Evolutionary conservation across 2,797 vertebrate species (phyloP).

Genomic region (Hydrolagus colliei): DNA sequence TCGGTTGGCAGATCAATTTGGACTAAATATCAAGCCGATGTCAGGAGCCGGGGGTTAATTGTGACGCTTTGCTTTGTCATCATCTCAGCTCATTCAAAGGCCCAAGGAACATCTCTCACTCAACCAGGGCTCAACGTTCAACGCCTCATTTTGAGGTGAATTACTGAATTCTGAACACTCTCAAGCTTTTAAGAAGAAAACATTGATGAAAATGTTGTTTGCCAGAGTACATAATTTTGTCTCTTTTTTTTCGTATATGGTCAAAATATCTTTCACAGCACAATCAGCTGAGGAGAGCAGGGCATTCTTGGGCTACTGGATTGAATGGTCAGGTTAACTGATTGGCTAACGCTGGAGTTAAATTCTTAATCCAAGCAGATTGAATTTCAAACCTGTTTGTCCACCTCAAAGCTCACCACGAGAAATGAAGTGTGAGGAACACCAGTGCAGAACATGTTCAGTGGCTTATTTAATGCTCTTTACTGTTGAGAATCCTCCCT

Average conservation of each 20-base stretch:
- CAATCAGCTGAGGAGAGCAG: not conserved
- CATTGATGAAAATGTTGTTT: not conserved
- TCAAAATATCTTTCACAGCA: not conserved
- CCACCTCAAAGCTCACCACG: no score
- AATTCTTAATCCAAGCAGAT: no score
- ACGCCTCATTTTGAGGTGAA: not conserved
- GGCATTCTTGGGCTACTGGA: not conserved
- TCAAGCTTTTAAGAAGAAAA: no score
- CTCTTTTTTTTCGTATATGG: not conserved
- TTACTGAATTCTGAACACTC: not conserved
- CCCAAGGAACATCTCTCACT: not conserved
- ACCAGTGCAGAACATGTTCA: no score
- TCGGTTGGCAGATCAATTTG: not conserved
- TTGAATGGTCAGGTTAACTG: not conserved
- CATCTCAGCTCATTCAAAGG: not conserved
- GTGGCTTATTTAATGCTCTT: no score
- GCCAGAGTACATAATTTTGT: not conserved
- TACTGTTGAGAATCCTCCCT: no score
- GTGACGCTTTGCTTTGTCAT: not conserved
- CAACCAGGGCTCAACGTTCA: not conserved
- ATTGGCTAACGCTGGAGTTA: no score
- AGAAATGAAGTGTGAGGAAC: no score
- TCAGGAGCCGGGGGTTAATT: not conserved
- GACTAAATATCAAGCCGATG: not conserved
- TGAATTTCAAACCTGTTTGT: no score